Evolutionary conservation across 37 sponge, comb jelly and placozoan species (phyloP), one percentile per base, ranked within the genome.

Genomic region (Ephydatia muelleri): DNA sequence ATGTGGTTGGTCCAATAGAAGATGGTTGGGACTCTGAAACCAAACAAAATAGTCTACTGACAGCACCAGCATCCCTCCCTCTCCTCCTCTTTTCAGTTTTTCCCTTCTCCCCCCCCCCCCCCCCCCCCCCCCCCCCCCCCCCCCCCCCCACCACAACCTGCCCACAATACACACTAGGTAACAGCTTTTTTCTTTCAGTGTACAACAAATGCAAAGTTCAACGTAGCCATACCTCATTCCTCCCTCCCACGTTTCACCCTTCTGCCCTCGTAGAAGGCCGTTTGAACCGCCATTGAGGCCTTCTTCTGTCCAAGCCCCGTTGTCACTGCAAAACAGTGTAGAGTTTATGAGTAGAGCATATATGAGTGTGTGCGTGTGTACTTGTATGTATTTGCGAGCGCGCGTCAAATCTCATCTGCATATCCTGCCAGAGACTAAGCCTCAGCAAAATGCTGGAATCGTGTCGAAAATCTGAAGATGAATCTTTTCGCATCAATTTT

Each of bases 241-340:
- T 65, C 87, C 87, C 68, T 87, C 87, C 81, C 81, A 87, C 3
- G 87, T 81, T 29, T 80, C 76, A 35, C 87, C 87, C 65, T 87
- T 87, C 76, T 87, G 76, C 38, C 87, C 87, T 49, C 82, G 72
- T 16, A 87, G 82, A n/a, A 87, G 76, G 6, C 87, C 87, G 64
- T 87, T 87, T 25, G 81, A 67, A 5, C 87, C 87, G 19, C 87
- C 87, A 73, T 87, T 76, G 23, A 81, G 43, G 16, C 69, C 76
- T 64, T 87, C 34, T 5, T 80, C 66, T 43, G 71, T 80, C 87
- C 87, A 87, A 36, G 87, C 87, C 49, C 87, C 87, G 73, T 87
- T 87, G 32, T 87, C 87, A 87, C 87, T 87, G 64, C 38, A 81
- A 28, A 40, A 11, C 9, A 68, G 49, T 86, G 49, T 23, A 43